phyloP scores from a whole-genome alignment of 2,113 vertebrate species.

The Hippocampus abdominalis region DNA sequence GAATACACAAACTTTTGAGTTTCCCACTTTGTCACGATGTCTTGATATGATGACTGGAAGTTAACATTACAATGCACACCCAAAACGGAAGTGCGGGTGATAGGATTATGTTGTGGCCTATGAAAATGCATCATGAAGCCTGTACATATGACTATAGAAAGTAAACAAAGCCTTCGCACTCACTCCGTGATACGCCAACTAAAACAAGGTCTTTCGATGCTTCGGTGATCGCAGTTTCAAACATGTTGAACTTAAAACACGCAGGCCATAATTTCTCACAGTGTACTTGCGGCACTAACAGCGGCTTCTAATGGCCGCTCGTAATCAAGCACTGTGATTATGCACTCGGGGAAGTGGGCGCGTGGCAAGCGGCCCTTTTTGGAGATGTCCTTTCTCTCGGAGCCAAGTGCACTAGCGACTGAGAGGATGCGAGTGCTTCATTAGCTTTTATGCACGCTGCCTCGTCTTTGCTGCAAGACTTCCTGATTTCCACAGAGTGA shows the following conservation, averaged over 20 bases:
- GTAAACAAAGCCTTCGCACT: too few species aligned
- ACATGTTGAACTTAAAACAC: conserved; percentile 60
- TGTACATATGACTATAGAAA: too few species aligned
- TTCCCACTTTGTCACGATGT: too few species aligned
- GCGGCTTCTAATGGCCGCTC: conserved; percentile 65
- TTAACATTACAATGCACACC: too few species aligned
- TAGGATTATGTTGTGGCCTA: too few species aligned
- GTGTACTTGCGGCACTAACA: conserved; percentile 60
- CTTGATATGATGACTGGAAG: too few species aligned
- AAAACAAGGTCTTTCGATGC: not conserved
- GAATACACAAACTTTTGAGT: too few species aligned
- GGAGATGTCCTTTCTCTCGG: conserved; percentile 64
- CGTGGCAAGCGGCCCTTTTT: conserved; percentile 59
- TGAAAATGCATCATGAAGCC: too few species aligned
- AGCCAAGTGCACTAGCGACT: conserved; percentile 63
- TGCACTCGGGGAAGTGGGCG: conserved; percentile 67
- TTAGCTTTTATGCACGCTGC: conserved; percentile 64
- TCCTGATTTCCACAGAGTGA: conserved; percentile 48
- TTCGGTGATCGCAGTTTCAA: conserved; percentile 2
- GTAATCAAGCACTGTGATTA: conserved; percentile 72
- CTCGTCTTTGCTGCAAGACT: conserved; percentile 53
- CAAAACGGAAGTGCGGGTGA: too few species aligned
- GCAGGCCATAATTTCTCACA: conserved; percentile 58
- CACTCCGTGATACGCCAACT: not conserved
- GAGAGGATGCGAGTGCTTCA: conserved; percentile 65